Evolutionary conservation across 2,113 vertebrate genomes (phyloP), one percentile per base, ranked within the genome.

Genomic region (Asarcornis scutulata): DNA sequence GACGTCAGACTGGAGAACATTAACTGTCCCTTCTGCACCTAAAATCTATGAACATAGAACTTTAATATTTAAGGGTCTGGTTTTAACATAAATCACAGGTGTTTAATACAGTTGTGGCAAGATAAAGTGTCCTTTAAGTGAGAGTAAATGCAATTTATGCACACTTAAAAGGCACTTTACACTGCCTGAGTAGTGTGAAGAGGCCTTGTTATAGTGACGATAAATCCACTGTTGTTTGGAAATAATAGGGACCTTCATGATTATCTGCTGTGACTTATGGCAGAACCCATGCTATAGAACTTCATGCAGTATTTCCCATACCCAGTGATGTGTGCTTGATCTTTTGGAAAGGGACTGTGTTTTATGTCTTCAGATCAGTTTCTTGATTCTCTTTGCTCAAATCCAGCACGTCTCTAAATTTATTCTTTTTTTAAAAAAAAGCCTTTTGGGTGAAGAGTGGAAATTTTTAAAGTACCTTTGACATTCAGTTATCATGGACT

Each of bases 111-210:
- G 48, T 68, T 89, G 42, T 88, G 76, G 26, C 52, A 93, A 68
- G 42, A 68, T 74, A 60, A 96, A 95, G 8, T 32, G 23, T 52
- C 68, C 62, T 95, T 91, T 93, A 86, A 91, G 56, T 88, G 69
- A 86, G 8, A 83, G 29, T 72, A 94, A 94, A 62, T 83, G 53
- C 71, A 88, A 96, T 96, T 96, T 96, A 88, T 92, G 68, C 52
- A 64, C 52, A 90, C 23, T 88, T 90, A 90, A 86, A 93, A 88
- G 69, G 29, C 38, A 86, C 64, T 93, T 96, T 88, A 60, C 26
- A 56, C 34, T 88, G 46, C 56, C 69, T 64, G 72, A 90, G 46
- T 27, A 64, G 46, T 91, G 60, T 52, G 60, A 78, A 92, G 53
- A 75, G 23, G 48, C 53, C 62, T 95, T 84, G 48, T 75, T 93